phyloP scores from a whole-genome alignment of 2,113 vertebrate genomes.

The Pseudorectes ferrugineus region DNA sequence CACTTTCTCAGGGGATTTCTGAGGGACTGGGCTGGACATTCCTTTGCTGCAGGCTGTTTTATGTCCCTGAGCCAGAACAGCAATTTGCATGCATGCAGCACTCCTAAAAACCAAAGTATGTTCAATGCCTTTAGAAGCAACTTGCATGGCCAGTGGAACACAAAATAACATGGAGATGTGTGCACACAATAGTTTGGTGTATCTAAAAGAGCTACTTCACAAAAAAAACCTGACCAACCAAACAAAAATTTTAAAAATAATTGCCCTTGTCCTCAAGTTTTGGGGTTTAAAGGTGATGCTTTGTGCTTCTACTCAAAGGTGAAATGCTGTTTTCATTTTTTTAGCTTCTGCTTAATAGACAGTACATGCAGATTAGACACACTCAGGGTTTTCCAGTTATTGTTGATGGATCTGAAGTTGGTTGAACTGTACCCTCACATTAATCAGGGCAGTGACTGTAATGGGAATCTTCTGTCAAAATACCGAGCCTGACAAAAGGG shows the following conservation, averaged over 20 bases:
- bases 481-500: background rate
- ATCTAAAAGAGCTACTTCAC: background rate
- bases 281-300: background rate
- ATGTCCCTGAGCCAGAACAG: background rate
- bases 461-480: background rate
- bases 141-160: fast-evolving
- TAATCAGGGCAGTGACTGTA: background rate
- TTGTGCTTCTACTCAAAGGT: background rate
- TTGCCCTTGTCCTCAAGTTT: background rate
- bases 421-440: background rate
- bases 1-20: background rate
- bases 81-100: background rate
- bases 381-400: background rate
- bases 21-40: background rate
- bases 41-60: background rate
- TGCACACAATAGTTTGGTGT: fast-evolving
- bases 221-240: fast-evolving
- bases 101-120: background rate
- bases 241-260: background rate
- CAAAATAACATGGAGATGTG: background rate
- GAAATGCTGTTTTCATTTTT: background rate
- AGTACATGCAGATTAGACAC: background rate
- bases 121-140: background rate
- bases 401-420: background rate
- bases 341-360: background rate